These are phyloP conservation scores for Cottus gobio DNA, from an alignment of 2,113 vertebrate genomes.

Conservation along the genomic window DNA sequence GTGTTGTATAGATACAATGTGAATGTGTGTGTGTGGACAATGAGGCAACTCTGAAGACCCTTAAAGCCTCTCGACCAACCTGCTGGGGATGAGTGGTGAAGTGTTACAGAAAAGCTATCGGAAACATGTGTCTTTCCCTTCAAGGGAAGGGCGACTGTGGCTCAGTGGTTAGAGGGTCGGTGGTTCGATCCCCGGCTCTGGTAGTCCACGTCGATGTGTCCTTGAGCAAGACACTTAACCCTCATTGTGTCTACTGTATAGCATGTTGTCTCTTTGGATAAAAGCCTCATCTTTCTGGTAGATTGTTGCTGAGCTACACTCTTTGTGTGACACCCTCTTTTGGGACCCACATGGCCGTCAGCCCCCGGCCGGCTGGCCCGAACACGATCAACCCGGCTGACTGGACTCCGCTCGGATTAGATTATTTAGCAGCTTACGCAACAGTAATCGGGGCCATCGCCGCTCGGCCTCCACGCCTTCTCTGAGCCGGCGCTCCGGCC, in stretches of 20 bases:
- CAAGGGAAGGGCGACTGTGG: too few species aligned
- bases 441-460: conserved; percentile 20
- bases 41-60: neutral
- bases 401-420: conserved; percentile 29
- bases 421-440: conserved; percentile 39
- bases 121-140: neutral
- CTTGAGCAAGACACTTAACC: too few species aligned
- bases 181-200: too few species aligned
- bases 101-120: neutral
- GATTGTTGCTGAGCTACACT: neutral
- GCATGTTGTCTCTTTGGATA: too few species aligned
- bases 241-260: too few species aligned
- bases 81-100: neutral
- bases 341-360: neutral
- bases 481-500: conserved; percentile 10
- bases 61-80: neutral
- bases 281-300: too few species aligned
- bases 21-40: neutral
- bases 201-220: too few species aligned
- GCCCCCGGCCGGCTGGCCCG: neutral
- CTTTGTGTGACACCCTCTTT: neutral
- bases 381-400: conserved; percentile 11
- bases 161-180: too few species aligned
- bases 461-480: conserved; percentile 14
- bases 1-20: too few species aligned